Evolutionary conservation across 2,888 invertebrate genomes (phyloP), one percentile per base, ranked within the genome.

Genomic region (Chrysomela aeneicollis): DNA sequence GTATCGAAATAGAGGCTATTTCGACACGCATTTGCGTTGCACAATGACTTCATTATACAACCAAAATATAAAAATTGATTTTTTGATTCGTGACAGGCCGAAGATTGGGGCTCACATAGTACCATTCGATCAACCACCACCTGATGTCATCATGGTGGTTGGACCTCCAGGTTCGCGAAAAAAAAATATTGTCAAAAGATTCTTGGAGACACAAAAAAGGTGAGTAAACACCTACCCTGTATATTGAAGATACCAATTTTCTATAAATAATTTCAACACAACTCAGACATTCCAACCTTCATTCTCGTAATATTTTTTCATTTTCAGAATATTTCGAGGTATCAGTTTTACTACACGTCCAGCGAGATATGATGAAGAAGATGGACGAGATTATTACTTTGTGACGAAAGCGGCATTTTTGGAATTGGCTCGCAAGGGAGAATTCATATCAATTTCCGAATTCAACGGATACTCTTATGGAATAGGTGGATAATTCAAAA

Each of bases 401-500:
- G 71, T 83, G 6, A 69, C 72, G 1, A 69, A 77, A 9, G 78
- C 81, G 59, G 66, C 76, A 42, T 84, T 84, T 65, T 77, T 79
- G 49, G 73, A 78, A 10, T 79, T 84, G 77, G 72, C 81, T 1
- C 74, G 79, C 30, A 71, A 76, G n/a, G 84, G 84, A 12, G 77
- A 82, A 60, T 83, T 84, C 68, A 64, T 83, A n/a, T 77, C 82
- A 0, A 77, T 81, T n/a, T 78, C 81, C 18, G 82, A 83, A 68
- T 65, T 77, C 22, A 69, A 83, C 8, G 84, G 84, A 5, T 67
- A 81, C 53, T 79, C 77, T 64, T 84, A 81, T 71, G 84, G 84
- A 59, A 80, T 84, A 64, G 53, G 42, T 42, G 50, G 9, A 49
- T 37, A 17, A 30, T 30, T 26, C 26, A 26, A 26, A 6, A 26